phyloP scores from a whole-genome alignment of 2,113 vertebrate genomes.

The Opisthocomus hoazin region DNA sequence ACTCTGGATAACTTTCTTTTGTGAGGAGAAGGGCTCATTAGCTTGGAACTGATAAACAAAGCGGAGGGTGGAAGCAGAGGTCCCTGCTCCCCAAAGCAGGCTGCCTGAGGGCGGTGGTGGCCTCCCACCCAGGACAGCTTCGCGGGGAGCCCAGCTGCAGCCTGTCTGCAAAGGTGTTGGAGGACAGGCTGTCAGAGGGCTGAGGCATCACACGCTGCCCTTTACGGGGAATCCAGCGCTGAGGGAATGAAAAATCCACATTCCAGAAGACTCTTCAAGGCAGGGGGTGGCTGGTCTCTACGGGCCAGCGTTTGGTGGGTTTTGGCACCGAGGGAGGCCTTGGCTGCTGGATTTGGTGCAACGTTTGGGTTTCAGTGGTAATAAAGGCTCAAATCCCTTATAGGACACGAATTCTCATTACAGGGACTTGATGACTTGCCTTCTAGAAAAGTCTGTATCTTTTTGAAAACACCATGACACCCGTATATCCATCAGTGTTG shows the following conservation, averaged over 20 bases:
- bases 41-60: conserved; percentile 43
- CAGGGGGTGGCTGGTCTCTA: not conserved
- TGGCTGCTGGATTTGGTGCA: not conserved
- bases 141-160: not conserved
- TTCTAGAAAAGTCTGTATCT: not conserved
- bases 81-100: not conserved
- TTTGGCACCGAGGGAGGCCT: not conserved
- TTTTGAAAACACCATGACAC: not conserved
- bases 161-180: not conserved
- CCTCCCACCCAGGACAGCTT: not conserved
- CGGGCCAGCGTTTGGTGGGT: accelerated
- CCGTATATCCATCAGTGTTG: not conserved
- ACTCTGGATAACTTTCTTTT: not conserved
- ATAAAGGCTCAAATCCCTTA: not conserved
- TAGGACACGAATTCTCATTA: not conserved
- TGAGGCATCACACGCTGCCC: not conserved
- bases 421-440: not conserved
- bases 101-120: not conserved
- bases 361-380: not conserved
- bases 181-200: conserved; percentile 6
- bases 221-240: accelerated
- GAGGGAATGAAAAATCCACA: not conserved
- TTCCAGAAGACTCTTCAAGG: not conserved
- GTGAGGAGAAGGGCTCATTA: conserved; percentile 18
- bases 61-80: not conserved